phyloP scores from a whole-genome alignment of 2,888 invertebrate genomes.

The Cylindroiulus punctatus region DNA sequence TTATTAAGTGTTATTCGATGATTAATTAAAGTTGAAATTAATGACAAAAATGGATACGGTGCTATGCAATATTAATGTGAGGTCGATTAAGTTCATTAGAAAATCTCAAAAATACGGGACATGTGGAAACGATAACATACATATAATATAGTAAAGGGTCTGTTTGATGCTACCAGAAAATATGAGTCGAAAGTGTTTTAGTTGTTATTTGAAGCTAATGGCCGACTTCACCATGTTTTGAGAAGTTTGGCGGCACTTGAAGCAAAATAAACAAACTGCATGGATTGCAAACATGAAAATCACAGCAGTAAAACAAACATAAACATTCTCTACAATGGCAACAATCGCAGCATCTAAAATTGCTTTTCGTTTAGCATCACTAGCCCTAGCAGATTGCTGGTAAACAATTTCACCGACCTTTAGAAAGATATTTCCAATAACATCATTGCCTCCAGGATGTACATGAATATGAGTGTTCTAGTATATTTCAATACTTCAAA shows the following conservation, averaged over 20 bases:
- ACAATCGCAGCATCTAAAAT: not conserved
- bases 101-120: not conserved
- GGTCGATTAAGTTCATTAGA: not conserved
- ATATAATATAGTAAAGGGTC: not conserved
- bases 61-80: no score
- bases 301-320: slow-evolving; percentile 23
- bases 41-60: no score
- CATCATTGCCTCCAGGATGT: not conserved
- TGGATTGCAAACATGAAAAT: slow-evolving; percentile 10
- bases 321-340: not conserved
- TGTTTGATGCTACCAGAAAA: not conserved
- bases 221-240: not conserved
- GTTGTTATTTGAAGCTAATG: not conserved
- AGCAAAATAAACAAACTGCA: slow-evolving; percentile 36
- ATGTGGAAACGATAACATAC: not conserved
- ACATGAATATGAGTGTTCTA: no score
- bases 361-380: not conserved
- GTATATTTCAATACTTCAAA: no score
- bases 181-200: not conserved
- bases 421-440: not conserved
- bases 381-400: not conserved
- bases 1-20: no score
- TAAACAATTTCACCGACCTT: not conserved
- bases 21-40: no score
- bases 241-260: not conserved